A percentile compares a stretch with the other conserved stretches of the same genome.
These are phyloP conservation scores for Achlya flavicornis DNA, from an alignment of 2,888 invertebrate species.

Conservation along the genomic window DNA sequence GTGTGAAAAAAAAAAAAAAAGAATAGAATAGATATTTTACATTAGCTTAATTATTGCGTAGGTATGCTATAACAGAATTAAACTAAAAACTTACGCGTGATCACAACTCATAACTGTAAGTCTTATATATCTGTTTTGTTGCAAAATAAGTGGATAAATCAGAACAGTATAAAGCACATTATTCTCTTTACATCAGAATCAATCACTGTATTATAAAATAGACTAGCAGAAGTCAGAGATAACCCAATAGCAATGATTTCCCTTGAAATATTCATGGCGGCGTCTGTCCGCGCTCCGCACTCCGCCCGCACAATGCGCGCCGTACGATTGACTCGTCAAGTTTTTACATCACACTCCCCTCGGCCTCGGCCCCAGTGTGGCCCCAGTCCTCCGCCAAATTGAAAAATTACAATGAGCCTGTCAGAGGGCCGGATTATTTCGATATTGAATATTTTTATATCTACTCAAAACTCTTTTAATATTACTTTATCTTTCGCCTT, in stretches of 20 bases:
- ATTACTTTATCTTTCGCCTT: slow-evolving; percentile 13
- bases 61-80: too few relatives aligned
- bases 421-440: slow-evolving; percentile 23
- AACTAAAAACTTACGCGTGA: too few relatives aligned
- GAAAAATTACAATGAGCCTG: slow-evolving; percentile 34
- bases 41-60: too few relatives aligned
- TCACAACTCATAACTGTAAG: too few relatives aligned
- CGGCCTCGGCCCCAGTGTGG: neutral
- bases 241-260: slow-evolving; percentile 25
- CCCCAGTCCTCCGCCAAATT: slow-evolving; percentile 26
- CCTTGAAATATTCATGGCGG: slow-evolving; percentile 39
- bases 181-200: neutral
- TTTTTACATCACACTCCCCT: slow-evolving; percentile 18
- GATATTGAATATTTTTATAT: slow-evolving; percentile 22
- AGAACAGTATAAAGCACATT: neutral
- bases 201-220: neutral
- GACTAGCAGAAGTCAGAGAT: slow-evolving; percentile 2
- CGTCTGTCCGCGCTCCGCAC: slow-evolving; percentile 13
- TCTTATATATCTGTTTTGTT: too few relatives aligned
- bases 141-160: too few relatives aligned
- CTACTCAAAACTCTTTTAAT: slow-evolving; percentile 15
- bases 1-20: too few relatives aligned
- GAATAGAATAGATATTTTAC: too few relatives aligned
- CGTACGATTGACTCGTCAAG: slow-evolving; percentile 24
- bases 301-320: slow-evolving; percentile 7